Percentiles rank a stretch among this genome's conserved stretches.
phyloP scores from a whole-genome alignment of 1,140 invertebrate species.

The Halotydeus destructor region DNA sequence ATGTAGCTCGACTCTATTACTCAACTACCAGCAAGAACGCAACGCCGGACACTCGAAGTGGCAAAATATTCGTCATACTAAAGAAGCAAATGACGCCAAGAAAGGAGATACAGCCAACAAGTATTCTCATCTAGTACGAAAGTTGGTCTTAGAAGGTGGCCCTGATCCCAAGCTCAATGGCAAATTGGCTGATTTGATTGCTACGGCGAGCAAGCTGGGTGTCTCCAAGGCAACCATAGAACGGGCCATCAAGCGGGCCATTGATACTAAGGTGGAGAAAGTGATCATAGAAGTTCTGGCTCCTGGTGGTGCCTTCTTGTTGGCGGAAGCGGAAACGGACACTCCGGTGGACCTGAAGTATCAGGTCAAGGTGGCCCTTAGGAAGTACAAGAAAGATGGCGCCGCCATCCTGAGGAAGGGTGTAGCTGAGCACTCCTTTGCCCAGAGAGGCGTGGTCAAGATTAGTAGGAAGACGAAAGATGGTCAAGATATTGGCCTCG shows the following conservation, averaged over 20 bases:
- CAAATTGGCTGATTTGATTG: constrained; percentile 32
- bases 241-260: constrained; percentile 30
- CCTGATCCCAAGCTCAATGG: constrained; percentile 33
- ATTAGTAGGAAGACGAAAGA: not conserved
- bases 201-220: constrained; percentile 33
- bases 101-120: constrained; percentile 26
- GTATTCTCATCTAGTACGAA: too few species aligned
- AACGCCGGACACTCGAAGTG: constrained; percentile 47
- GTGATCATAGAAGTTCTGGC: constrained; percentile 17
- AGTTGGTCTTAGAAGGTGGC: constrained; percentile 24
- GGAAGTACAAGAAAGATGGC: constrained; percentile 12
- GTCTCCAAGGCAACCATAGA: constrained; percentile 37
- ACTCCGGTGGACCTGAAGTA: constrained; percentile 13
- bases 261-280: constrained; percentile 14
- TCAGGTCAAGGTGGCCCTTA: constrained; percentile 12
- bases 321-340: constrained; percentile 18
- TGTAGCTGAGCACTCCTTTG: constrained; percentile 10
- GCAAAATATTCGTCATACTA: constrained; percentile 44
- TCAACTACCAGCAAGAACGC: too few species aligned
- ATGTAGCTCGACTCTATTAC: too few species aligned
- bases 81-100: constrained; percentile 36
- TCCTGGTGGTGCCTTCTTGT: constrained; percentile 16
- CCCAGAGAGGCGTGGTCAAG: constrained; percentile 14
- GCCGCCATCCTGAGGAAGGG: constrained; percentile 13
- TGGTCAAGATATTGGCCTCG: constrained; percentile 9